Conservation (phyloP, 1,140 invertebrate species). For the Drosophila ironensis region DNA sequence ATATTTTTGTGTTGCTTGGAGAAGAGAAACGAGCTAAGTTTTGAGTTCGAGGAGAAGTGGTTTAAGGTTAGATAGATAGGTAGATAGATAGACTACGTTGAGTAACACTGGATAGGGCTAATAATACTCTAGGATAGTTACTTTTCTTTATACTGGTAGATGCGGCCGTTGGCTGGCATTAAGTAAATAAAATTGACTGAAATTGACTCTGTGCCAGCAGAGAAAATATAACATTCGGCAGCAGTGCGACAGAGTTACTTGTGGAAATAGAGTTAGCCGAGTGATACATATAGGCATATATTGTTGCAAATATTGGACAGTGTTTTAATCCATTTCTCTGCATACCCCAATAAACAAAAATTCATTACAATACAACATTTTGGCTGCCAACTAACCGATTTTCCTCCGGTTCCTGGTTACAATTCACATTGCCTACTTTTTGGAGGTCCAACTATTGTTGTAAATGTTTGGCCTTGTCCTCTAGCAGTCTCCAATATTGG, state of each 20-base stretch:
- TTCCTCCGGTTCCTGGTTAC: not conserved
- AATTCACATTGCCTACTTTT: not conserved
- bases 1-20: no score
- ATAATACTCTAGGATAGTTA: conserved; percentile 29
- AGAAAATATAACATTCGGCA: not conserved
- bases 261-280: not conserved
- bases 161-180: not conserved
- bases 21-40: conserved; percentile 11
- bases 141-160: not conserved
- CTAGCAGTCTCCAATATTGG: no score
- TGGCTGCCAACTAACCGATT: conserved; percentile 1
- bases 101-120: conserved; percentile 37
- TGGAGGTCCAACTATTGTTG: not conserved
- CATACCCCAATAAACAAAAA: not conserved
- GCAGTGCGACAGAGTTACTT: conserved; percentile 6
- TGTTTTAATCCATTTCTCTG: conserved; percentile 12
- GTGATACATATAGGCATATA: not conserved
- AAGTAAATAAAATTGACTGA: conserved; percentile 27
- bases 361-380: not conserved
- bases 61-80: not conserved
- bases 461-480: no score
- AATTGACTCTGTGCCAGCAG: conserved; percentile 39
- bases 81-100: conserved; percentile 11
- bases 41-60: not conserved
- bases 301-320: conserved; percentile 47